phyloP scores from a whole-genome alignment of 2,888 invertebrate genomes.

The Saturnia japonica region DNA sequence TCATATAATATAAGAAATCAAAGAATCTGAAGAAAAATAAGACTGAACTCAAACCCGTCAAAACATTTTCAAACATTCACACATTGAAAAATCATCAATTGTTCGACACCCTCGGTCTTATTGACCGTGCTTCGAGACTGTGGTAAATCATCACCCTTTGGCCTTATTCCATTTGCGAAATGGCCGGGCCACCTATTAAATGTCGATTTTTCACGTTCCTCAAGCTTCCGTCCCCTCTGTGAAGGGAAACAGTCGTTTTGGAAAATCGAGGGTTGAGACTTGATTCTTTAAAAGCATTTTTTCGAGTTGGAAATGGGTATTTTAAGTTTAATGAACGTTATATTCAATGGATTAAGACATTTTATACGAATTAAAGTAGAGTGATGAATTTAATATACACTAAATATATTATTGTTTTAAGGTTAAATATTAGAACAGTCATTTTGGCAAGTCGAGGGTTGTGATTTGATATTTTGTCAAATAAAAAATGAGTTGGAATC shows the following conservation, averaged over 20 bases:
- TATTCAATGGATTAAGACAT: neutral
- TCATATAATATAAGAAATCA: neutral
- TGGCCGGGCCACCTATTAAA: conserved; percentile 74
- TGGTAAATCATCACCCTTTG: conserved; percentile 62
- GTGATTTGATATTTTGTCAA: too few relatives aligned
- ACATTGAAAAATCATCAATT: conserved; percentile 22
- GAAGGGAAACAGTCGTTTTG: conserved; percentile 50
- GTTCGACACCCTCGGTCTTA: conserved; percentile 18
- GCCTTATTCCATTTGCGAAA: conserved; percentile 51
- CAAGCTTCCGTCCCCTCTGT: conserved; percentile 18
- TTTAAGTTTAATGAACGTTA: neutral
- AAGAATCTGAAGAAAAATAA: conserved; percentile 1
- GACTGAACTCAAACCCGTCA: neutral
- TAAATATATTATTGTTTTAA: neutral
- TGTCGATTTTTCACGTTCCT: conserved; percentile 74
- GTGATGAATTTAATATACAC: neutral
- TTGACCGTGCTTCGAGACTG: conserved; percentile 23
- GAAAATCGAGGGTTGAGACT: conserved; percentile 39
- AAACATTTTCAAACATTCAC: conserved; percentile 3
- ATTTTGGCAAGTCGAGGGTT: too few relatives aligned
- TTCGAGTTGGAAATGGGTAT: neutral
- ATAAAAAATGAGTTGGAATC: too few relatives aligned
- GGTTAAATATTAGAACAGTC: neutral
- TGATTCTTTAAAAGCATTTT: conserved; percentile 34
- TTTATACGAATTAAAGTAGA: neutral